phyloP scores from a whole-genome alignment of 2,113 vertebrate species.

The Bagarius yarrelli region DNA sequence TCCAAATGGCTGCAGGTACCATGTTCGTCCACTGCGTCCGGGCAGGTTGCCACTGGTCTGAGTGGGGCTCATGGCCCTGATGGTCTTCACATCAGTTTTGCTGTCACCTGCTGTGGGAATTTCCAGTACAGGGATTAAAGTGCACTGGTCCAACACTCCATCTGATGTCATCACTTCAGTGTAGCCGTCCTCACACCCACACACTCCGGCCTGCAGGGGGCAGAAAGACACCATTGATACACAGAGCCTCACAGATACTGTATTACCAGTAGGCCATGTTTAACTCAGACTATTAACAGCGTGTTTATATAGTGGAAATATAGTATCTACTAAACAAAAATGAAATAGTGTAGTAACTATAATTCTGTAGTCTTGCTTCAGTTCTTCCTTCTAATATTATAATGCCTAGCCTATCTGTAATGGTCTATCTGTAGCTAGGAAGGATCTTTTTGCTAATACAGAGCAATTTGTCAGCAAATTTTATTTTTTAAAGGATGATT shows the following conservation, averaged over 20 bases:
- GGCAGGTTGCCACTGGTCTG: conserved; percentile 77
- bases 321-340: neutral
- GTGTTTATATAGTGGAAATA: neutral
- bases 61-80: conserved; percentile 87
- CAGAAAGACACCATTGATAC: conserved; percentile 27
- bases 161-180: conserved; percentile 95
- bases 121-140: conserved; percentile 89
- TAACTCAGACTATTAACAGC: neutral
- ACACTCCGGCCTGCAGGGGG: conserved; percentile 77
- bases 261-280: neutral
- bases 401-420: neutral
- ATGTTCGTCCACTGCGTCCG: conserved; percentile 82
- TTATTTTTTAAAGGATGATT: neutral
- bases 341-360: neutral
- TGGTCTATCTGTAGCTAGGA: neutral
- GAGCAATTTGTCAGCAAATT: neutral
- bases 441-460: neutral
- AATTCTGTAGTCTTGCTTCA: neutral
- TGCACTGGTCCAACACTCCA: conserved; percentile 88
- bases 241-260: neutral
- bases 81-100: conserved; percentile 92
- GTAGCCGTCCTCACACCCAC: conserved; percentile 92
- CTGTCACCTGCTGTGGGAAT: conserved; percentile 87
- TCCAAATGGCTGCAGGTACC: conserved; percentile 96
- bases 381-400: neutral